Base-by-base conservation (phyloP, 2,797 vertebrate species). In the Epinephelus coioides region DNA sequence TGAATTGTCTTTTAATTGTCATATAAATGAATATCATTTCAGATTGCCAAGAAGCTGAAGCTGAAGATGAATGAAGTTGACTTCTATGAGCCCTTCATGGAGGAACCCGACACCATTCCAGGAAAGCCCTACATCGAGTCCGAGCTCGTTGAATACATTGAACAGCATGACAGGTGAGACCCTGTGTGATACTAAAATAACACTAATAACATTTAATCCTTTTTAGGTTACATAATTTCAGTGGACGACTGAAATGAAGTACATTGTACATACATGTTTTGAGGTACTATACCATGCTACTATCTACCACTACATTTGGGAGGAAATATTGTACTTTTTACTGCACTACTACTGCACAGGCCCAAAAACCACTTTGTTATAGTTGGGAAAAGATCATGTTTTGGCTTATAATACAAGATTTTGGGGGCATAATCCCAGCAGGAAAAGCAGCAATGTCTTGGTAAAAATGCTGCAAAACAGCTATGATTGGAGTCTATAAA, bases 21-120 rank as follows among this genome's bases (percentile, higher is more conserved):
- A 34, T 47, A 47, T 47, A 47, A 6, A 18, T 47, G 15, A 0
- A 15, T 23, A 8, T 43, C 11, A 70, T 66, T 78, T 34, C 86
- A 98, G 97, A 97, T 96, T 51, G 97, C 97, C 69, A 97, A 96
- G 89, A 97, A 96, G 76, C 88, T 98, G 71, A 96, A 96, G 13
- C 91, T 98, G 82, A 97, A 96, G 82, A 10, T 98, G 69, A 98
- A 98, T 0, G 96, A 98, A 82, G 96, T 98, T 0, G 96, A 97
- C 69, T 98, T 98, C 89, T 98, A 97, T 0, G 97, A 98, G 67
- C 97, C 97, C 0, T 98, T 99, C 94, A 97, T 96, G 96, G 95
- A 96, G 1, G 93, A 97, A 11, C 94, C 97, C 0, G 86, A 94
- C 69, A 92, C 94, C 59, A 97, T 98, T 84, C 97, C 97, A 2